Evolutionary conservation across 2,113 vertebrate species (phyloP), one percentile per base, ranked within the genome.

Genomic region (Silurus glanis): DNA sequence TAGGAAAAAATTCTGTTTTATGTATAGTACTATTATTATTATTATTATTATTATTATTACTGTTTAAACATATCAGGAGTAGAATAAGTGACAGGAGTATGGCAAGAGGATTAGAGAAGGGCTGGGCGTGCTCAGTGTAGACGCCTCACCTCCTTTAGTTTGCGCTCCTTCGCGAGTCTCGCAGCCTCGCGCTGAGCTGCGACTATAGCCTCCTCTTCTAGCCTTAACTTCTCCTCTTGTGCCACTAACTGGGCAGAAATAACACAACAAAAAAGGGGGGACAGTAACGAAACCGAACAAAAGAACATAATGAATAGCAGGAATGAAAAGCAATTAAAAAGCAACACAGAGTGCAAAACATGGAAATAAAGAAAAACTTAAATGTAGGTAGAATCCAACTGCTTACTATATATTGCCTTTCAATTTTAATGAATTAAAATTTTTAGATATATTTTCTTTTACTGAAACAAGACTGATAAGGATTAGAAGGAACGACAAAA

Each of bases 201-300:
- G 95, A 97, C 97, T 95, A 95, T 96, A 96, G 97, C 96, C 95
- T 99, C 98, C 92, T 99, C 98, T 97, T 99, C 98, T 98, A 97
- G 95, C 96, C 96, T 98, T 95, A 99, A 97, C 96, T 97, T 97
- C 97, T 99, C 97, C 94, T 99, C 98, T 95, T 97, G 96, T 97
- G 96, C 96, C 96, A 97, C 97, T 98, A 99, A 97, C 98, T 99
- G 96, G 95, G 87, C 94, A 96, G 96, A 94, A 96, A 97, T 94
- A 96, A 96, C 96, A 95, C 81, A 94, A 90, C 23, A 80, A 80
- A 96, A 96, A 96, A 95, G 95, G 93, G 92, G 96, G 96, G 96
- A 96, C 95, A 92, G 94, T 96, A 93, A 94, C 96, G 96, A 86
- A 90, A 88, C 53, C 91, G 69, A 90, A 92, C 89, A 91, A 92